Percentiles rank a stretch among this genome's conserved stretches.
These are phyloP conservation scores for Caenorhabditis parvicauda DNA, from an alignment of 2,888 invertebrate species.

Conservation along the genomic window DNA sequence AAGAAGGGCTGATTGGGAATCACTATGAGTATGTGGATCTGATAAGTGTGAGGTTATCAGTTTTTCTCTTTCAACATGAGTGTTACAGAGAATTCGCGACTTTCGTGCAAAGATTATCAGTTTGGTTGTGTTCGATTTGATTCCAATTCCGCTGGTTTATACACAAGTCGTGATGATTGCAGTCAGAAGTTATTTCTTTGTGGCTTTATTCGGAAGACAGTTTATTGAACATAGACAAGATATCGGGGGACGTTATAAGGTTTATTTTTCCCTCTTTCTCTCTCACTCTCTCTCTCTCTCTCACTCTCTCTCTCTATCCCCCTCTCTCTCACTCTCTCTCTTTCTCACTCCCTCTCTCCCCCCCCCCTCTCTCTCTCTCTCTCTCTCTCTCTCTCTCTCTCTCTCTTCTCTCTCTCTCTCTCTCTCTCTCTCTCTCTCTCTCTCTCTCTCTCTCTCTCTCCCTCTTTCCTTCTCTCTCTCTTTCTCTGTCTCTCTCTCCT, in stretches of 20 bases:
- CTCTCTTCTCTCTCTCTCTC: constrained; percentile 1
- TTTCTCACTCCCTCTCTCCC: background rate
- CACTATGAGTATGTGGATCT: constrained; percentile 46
- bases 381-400: too few relatives aligned
- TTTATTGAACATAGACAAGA: constrained; percentile 30
- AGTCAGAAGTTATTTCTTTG: constrained; percentile 51
- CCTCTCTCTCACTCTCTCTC: background rate
- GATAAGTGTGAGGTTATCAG: constrained; percentile 32
- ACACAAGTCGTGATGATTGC: constrained; percentile 49
- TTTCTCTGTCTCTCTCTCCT: background rate
- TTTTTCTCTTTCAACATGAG: constrained; percentile 37
- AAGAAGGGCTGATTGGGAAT: constrained; percentile 37
- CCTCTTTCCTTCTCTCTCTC: background rate
- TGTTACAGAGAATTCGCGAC: constrained; percentile 45
- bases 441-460: background rate
- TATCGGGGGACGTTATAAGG: constrained; percentile 26
- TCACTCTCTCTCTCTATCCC: background rate
- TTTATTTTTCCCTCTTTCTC: background rate
- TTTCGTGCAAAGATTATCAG: constrained; percentile 49
- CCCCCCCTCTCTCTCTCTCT: background rate
- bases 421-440: background rate
- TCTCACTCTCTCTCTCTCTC: background rate
- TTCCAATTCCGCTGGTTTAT: constrained; percentile 40
- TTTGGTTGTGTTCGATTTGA: constrained; percentile 54
- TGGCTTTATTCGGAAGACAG: constrained; percentile 52